Evolutionary conservation across 2,888 invertebrate genomes (phyloP).

Genomic region (Trachelus tabidus): DNA sequence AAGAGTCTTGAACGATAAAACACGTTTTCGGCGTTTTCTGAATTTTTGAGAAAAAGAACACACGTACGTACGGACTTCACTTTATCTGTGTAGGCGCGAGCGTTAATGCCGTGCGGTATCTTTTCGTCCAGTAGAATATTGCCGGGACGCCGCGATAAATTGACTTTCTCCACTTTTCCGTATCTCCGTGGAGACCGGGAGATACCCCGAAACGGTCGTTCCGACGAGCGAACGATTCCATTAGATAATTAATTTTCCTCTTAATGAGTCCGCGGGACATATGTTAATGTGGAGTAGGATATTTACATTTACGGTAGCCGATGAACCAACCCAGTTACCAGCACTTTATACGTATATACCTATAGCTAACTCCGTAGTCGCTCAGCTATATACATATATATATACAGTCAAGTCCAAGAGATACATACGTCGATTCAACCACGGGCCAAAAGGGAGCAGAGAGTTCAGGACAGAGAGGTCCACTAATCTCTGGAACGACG

Average conservation of each 20-base stretch:
- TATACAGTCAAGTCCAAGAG: slow-evolving; percentile 13
- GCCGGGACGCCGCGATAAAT: slow-evolving; percentile 7
- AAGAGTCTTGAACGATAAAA: not conserved
- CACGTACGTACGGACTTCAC: not conserved
- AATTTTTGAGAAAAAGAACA: not conserved
- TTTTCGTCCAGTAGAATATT: slow-evolving; percentile 2
- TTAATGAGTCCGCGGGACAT: slow-evolving; percentile 61
- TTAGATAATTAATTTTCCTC: slow-evolving; percentile 59
- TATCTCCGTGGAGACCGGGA: not conserved
- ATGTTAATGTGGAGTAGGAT: slow-evolving; percentile 59
- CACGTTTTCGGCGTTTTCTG: not conserved
- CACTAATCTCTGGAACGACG: slow-evolving; percentile 44
- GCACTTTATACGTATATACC: slow-evolving; percentile 29
- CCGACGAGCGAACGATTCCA: slow-evolving; percentile 26
- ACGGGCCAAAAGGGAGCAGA: slow-evolving; percentile 7
- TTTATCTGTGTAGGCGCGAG: not conserved
- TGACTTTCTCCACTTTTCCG: slow-evolving; percentile 8
- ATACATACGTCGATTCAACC: slow-evolving; percentile 8
- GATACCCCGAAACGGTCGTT: slow-evolving; percentile 4
- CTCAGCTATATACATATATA: slow-evolving; percentile 17
- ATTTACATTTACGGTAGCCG: slow-evolving; percentile 61
- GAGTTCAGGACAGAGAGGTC: slow-evolving; percentile 22
- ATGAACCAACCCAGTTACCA: slow-evolving; percentile 30
- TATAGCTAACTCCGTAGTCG: slow-evolving; percentile 14
- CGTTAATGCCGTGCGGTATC: slow-evolving; percentile 1